phyloP scores from a whole-genome alignment of 2,797 vertebrate genomes.

The Gallinago stenura region DNA sequence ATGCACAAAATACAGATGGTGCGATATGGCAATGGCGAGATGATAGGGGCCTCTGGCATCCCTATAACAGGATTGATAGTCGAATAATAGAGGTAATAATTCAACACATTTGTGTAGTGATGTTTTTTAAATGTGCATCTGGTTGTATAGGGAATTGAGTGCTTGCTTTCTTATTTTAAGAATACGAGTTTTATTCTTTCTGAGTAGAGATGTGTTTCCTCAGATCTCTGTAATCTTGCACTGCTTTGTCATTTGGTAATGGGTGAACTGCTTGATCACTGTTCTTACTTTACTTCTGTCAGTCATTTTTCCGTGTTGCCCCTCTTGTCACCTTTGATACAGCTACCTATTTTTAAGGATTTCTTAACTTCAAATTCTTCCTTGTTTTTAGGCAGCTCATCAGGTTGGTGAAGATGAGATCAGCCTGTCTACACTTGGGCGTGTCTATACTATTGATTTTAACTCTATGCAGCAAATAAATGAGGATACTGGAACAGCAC shows the following conservation, averaged over 20 bases:
- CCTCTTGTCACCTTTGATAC: not conserved
- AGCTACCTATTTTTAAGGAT: not conserved
- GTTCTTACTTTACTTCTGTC: not conserved
- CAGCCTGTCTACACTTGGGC: conserved; percentile 97
- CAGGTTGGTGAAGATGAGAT: conserved; percentile 99
- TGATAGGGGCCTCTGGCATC: conserved; percentile 98
- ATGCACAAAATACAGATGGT: conserved; percentile 95
- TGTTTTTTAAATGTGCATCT: not conserved
- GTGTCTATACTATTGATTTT: conserved; percentile 99
- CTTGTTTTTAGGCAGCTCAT: conserved; percentile 93
- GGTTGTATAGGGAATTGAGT: not conserved
- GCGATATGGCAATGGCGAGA: conserved; percentile 99
- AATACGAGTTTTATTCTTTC: not conserved
- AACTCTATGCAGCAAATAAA: conserved; percentile 99
- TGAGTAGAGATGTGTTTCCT: not conserved
- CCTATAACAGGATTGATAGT: conserved; percentile 98
- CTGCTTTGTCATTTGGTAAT: not conserved
- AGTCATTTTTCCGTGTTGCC: not conserved
- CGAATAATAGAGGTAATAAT: conserved; percentile 97
- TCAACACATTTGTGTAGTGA: not conserved
- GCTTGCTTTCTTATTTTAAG: not conserved
- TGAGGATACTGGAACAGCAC: conserved; percentile 99
- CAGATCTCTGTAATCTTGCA: not conserved
- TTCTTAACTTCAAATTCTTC: not conserved
- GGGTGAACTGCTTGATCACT: not conserved